Evolutionary conservation across 2,797 vertebrate genomes (phyloP).

Genomic region (Catostomus latipinnis): DNA sequence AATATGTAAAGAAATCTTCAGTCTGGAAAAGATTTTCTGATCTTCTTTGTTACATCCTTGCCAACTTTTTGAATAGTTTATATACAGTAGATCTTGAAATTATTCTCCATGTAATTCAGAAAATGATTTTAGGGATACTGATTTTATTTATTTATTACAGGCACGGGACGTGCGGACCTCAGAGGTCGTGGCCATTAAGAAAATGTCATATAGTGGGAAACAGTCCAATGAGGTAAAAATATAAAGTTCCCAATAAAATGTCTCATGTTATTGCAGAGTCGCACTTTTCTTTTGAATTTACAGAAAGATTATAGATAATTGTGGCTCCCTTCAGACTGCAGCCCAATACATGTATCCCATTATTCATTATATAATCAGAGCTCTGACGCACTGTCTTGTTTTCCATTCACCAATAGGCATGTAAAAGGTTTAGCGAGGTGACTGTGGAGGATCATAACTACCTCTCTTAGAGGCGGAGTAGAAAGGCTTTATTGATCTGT

Average conservation of each 20-base stretch:
- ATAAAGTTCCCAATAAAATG: not conserved
- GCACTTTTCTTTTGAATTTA: not conserved
- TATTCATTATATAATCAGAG: conserved; percentile 18
- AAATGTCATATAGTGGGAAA: conserved; percentile 99
- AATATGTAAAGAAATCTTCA: not conserved
- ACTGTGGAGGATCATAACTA: not conserved
- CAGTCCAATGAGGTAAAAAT: conserved; percentile 93
- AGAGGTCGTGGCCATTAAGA: conserved; percentile 99
- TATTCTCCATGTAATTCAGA: too few species aligned
- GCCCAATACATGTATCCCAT: conserved; percentile 1
- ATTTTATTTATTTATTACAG: conserved; percentile 67
- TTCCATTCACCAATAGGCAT: not conserved
- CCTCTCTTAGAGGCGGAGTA: not conserved
- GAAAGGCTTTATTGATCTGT: not conserved
- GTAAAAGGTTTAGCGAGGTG: conserved; percentile 5
- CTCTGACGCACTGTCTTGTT: not conserved
- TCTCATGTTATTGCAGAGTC: not conserved
- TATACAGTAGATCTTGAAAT: too few species aligned
- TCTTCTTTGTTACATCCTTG: not conserved
- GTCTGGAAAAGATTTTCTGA: not conserved
- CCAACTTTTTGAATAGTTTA: too few species aligned
- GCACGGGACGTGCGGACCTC: conserved; percentile 96
- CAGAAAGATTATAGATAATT: conserved; percentile 1
- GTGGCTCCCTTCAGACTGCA: not conserved
- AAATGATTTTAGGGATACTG: too few species aligned